Evolutionary conservation across 1,140 invertebrate genomes (phyloP), one percentile per base, ranked within the genome.

Genomic region (Oncopeltus fasciatus): DNA sequence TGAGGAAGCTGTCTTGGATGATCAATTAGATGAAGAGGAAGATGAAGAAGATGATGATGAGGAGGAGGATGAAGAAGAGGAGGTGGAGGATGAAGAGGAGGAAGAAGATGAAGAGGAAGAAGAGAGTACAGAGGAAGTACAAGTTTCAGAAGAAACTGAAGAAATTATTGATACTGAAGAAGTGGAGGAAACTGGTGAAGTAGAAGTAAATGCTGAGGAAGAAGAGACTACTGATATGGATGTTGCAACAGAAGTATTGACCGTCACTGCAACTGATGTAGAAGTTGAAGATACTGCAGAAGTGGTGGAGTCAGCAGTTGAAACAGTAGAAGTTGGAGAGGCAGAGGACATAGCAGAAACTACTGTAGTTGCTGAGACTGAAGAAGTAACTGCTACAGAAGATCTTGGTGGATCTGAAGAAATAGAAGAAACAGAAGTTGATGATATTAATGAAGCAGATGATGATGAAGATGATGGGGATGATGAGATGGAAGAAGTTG

Each of bases 281-380:
- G 21, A 18, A 49, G 5, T 77, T 0, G 78, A 81, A 61, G 76
- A 77, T 43, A 80, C 80, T 58, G 77, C 81, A 61, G 77, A 77
- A 38, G 31, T 38, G 5, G 31, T 14, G 14, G 31, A 38, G 5
- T 5, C 5, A 14, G 14, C 31, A 38, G 31, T 5, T 8, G 31
- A 38, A 38, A 38, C 14, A 8, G 31, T 8, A 1, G 81, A 82
- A 68, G 67, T 66, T 1, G 80, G 81, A 65, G 76, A 75, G 16
- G 72, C 73, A 49, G 57, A 0, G 73, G 73, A 59, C 72, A 72
- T 49, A 18, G 38, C 47, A 49, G 47, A 49, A 20, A 49, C 5
- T n/a, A 49, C 16, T 49, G 21, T 49, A 24, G n/a, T 49, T 9
- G 18, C 21, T 9, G 47, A 5, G 18, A 18, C 18, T 49, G 47